A percentile compares a stretch with the other conserved stretches of the same genome.
Evolutionary conservation across 2,113 vertebrate species (phyloP).

Genomic region (Cololabis saira): DNA sequence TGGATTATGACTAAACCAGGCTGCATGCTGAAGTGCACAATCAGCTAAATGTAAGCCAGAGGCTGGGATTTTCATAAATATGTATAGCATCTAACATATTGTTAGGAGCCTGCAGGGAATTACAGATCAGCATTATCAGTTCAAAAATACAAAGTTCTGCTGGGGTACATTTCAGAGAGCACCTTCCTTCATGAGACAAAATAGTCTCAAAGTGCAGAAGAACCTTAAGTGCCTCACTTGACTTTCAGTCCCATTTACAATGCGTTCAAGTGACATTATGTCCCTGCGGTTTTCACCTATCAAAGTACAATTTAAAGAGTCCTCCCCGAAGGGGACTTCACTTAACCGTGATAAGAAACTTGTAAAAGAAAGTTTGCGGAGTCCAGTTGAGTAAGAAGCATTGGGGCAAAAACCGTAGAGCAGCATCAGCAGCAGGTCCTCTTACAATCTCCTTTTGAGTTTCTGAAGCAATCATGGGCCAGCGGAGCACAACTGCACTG

Average conservation of each 20-base stretch:
- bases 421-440: constrained; percentile 56
- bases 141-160: constrained; percentile 66
- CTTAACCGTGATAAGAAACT: constrained; percentile 35
- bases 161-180: constrained; percentile 60
- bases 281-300: constrained; percentile 43
- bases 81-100: constrained; percentile 73
- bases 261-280: constrained; percentile 66
- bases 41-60: constrained; percentile 75
- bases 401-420: constrained; percentile 48
- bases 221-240: constrained; percentile 54
- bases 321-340: constrained; percentile 35
- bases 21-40: constrained; percentile 69
- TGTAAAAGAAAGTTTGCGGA: constrained; percentile 51
- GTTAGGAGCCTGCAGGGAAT: constrained; percentile 68
- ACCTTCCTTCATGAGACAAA: constrained; percentile 52
- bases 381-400: constrained; percentile 43
- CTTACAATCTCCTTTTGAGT: constrained; percentile 61
- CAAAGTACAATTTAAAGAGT: constrained; percentile 49
- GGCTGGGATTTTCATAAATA: constrained; percentile 79
- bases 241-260: constrained; percentile 55
- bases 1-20: constrained; percentile 74
- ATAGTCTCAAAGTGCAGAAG: constrained; percentile 47
- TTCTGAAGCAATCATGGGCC: constrained; percentile 72
- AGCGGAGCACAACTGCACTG: constrained; percentile 72
- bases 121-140: constrained; percentile 73